These are phyloP conservation scores for Paracentrotus lividus DNA, from an alignment of 53 echinoderm and acorn worm species.

Conservation along the genomic window DNA sequence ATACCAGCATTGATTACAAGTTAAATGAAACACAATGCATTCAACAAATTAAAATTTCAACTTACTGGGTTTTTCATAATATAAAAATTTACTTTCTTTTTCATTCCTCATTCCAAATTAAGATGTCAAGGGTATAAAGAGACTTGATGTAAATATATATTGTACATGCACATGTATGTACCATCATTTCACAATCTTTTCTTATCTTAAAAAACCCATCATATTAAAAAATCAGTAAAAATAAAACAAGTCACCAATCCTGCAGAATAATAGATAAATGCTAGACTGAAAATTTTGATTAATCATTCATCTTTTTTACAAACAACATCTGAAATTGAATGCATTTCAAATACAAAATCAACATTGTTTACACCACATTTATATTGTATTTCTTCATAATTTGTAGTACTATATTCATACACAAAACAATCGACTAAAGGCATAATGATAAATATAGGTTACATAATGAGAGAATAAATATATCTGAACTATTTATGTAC, in stretches of 20 bases:
- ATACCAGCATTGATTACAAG: background rate
- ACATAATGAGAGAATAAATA: slow-evolving; percentile 38
- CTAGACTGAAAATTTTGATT: background rate
- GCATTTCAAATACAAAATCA: background rate
- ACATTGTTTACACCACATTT: background rate
- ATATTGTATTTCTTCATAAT: slow-evolving; percentile 35
- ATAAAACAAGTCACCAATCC: background rate
- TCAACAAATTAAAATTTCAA: no score
- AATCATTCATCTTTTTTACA: background rate
- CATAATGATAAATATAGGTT: slow-evolving; percentile 35
- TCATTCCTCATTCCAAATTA: no score
- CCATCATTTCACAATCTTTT: background rate
- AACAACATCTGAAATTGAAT: background rate
- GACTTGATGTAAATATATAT: no score
- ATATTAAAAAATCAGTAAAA: background rate
- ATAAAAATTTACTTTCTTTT: no score
- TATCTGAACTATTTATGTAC: slow-evolving; percentile 3
- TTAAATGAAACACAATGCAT: no score
- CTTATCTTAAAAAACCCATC: background rate
- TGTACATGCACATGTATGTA: no score
- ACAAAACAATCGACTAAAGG: slow-evolving; percentile 16
- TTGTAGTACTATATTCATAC: slow-evolving; percentile 37
- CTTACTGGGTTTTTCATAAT: no score
- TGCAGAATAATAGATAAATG: background rate
- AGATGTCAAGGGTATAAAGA: no score